Base-by-base conservation (phyloP, 2,888 invertebrate genomes). In the Latrodectus elegans region DNA sequence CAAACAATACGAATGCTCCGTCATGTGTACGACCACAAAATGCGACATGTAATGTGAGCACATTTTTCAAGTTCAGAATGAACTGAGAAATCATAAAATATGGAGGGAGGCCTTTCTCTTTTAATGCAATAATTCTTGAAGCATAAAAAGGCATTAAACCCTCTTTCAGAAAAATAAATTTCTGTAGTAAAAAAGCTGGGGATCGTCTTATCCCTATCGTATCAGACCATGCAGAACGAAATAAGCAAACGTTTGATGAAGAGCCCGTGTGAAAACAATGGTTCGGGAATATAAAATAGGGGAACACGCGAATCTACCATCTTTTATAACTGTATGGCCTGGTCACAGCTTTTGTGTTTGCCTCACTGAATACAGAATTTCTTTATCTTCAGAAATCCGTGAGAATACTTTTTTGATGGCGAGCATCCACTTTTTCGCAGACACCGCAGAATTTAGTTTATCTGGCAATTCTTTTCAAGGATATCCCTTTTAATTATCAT, bases 251-350 rank as follows among this genome's bases (percentile, higher is more conserved):
- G 15, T 64, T 80, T 60, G 11, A 26, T 73, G 55, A 60, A 22
- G 64, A 49, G 52, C 51, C 81, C 81, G 73, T 73, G 81, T 53
- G 73, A 81, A 81, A 81, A 73, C 73, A 81, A 81, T 73, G 67
- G 73, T 51, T 67, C 38, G 49, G 80, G 68, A 72, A 67, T 55
- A 22, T 26, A 60, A 15, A 70, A 52, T 49, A 14, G 17, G 49
- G 17, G 22, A 65, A 12, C 76, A 77, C 76, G 76, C 76, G 67
- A 77, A 49, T 38, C 15, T 0, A 53, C 15, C 65, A 80, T 72
- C 75, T 64, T 51, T 76, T 38, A 17, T 8, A 60, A 38, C 22
- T 76, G 26, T 74, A n/a, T 65, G 15, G 64, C 75, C 55, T 49
- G 75, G 75, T 76, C 75, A 64, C 38, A 60, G 60, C 15, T 22